Evolutionary conservation across 2,797 vertebrate species (phyloP), one percentile per base, ranked within the genome.

Genomic region (Coendou prehensilis): DNA sequence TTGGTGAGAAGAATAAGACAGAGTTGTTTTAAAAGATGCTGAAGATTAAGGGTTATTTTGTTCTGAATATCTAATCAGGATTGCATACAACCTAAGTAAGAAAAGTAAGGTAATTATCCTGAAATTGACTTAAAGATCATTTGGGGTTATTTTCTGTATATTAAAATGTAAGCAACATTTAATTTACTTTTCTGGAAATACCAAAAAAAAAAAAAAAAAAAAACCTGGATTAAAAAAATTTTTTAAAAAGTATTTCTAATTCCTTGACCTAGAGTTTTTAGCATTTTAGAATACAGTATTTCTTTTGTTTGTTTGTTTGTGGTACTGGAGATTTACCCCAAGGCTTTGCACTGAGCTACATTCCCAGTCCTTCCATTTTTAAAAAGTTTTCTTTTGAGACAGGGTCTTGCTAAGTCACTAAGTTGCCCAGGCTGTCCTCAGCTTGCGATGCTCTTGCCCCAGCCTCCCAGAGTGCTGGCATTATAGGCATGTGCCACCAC

Each of bases 71-170:
- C 15, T 76, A 10, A 56, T 88, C 23, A 91, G 41, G 80, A 52
- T 11, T 67, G 28, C 7, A 15, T 59, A 84, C 79, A 63, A 30
- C 37, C 20, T 91, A 26, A 41, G 18, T 33, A 33, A 69, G 33
- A 67, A 96, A 81, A 82, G 57, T 47, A 94, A 41, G 50, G 23
- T 6, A 87, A 23, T 87, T 73, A 30, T 84, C 22, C 41, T 91
- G 37, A 96, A 87, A 83, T 61, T 54, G 28, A 81, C 50, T 84
- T 91, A 47, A 91, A 75, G 17, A 69, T 80, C 63, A 75, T 87
- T 52, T 63, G 15, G 28, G 20, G 22, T 88, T 93, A 61, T 91
- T 93, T 64, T 67, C 50, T 93, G 9, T 63, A 20, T 67, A 22
- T 71, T 84, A 61, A 73, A 69, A 56, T 52, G 18, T n/a, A 69